Evolutionary conservation across 2,888 invertebrate species (phyloP).

Genomic region (Linnaemya vulpina): DNA sequence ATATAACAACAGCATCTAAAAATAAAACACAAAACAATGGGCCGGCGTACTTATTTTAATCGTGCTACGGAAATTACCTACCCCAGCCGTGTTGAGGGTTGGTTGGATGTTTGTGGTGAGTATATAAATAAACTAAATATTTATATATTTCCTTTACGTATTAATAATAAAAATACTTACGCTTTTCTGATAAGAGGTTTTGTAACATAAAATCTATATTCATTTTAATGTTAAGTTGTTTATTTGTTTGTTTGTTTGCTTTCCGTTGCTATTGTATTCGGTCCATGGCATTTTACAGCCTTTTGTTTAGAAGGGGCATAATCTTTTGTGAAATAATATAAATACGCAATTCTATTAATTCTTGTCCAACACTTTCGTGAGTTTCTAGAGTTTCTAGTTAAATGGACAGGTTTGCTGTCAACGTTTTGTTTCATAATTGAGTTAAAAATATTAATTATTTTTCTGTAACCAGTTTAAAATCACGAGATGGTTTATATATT

Average conservation of each 20-base stretch:
- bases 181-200: slow-evolving; percentile 13
- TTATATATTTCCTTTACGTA: slow-evolving; percentile 23
- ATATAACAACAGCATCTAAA: slow-evolving; percentile 23
- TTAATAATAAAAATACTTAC: slow-evolving; percentile 4
- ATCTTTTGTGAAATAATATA: background rate
- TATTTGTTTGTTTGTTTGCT: slow-evolving; percentile 28
- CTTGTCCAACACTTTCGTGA: slow-evolving; percentile 17
- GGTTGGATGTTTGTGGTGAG: slow-evolving; percentile 83
- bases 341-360: slow-evolving; percentile 21
- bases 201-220: slow-evolving; percentile 31
- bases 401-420: slow-evolving; percentile 3
- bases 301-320: slow-evolving; percentile 1
- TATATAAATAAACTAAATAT: slow-evolving; percentile 61
- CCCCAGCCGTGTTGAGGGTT: slow-evolving; percentile 83
- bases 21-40: slow-evolving; percentile 76
- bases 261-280: slow-evolving; percentile 5
- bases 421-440: slow-evolving; percentile 24
- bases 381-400: background rate
- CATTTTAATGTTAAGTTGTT: slow-evolving; percentile 66
- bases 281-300: slow-evolving; percentile 4
- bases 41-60: slow-evolving; percentile 81
- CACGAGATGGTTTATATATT: background rate
- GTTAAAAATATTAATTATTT: slow-evolving; percentile 23
- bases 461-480: slow-evolving; percentile 40
- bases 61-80: slow-evolving; percentile 82